Conservation (phyloP, 2,113 vertebrate species). For the Scalopus aquaticus region DNA sequence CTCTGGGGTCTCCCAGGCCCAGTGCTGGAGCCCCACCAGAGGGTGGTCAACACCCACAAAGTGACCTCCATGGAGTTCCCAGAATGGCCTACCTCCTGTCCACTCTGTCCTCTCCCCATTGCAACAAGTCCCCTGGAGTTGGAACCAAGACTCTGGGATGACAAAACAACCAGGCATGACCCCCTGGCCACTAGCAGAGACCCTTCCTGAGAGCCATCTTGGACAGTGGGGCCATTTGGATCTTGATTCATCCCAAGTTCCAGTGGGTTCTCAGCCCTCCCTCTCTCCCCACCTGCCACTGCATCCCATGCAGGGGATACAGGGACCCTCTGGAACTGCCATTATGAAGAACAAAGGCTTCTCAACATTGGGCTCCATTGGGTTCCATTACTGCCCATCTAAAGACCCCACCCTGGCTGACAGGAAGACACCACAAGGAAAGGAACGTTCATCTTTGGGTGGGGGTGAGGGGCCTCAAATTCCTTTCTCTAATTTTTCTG, state of each 20-base stretch:
- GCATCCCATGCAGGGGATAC: too few species aligned
- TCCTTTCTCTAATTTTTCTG: background rate
- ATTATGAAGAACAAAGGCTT: background rate
- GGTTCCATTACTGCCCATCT: fast-evolving
- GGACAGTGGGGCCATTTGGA: background rate
- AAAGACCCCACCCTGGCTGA: too few species aligned
- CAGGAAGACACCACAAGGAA: background rate
- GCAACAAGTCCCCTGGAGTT: background rate
- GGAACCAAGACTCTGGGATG: background rate
- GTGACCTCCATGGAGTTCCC: background rate
- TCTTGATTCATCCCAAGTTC: fast-evolving
- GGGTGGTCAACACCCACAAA: background rate
- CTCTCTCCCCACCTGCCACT: background rate
- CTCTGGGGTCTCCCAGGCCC: too few species aligned
- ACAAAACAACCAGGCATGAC: background rate
- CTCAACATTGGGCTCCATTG: background rate
- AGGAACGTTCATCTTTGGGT: background rate
- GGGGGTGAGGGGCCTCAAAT: background rate
- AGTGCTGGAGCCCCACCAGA: background rate
- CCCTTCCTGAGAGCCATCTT: background rate
- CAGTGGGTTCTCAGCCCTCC: background rate
- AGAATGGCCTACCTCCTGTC: background rate
- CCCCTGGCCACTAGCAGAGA: background rate
- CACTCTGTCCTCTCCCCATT: background rate
- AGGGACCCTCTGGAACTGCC: background rate